Conservation (phyloP, 2,113 vertebrate species). For the Etia nguti region DNA sequence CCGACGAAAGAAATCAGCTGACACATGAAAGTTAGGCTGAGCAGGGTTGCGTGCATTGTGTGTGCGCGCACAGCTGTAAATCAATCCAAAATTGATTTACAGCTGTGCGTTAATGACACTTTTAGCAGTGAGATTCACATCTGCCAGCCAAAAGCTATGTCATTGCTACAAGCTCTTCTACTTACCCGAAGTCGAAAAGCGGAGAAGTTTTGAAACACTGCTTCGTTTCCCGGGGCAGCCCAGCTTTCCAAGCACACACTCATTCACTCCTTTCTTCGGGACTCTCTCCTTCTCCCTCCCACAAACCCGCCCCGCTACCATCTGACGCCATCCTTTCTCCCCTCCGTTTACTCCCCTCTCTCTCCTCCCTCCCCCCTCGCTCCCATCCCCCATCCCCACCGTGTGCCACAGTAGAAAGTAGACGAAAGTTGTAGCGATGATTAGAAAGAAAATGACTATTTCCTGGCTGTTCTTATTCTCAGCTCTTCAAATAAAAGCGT, state of each 20-base stretch:
- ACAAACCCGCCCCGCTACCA: conserved; percentile 16
- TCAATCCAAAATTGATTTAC: not conserved
- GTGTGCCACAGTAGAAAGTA: not conserved
- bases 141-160: not conserved
- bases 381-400: conserved; percentile 22
- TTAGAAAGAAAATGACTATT: not conserved
- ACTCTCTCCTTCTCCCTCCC: not conserved
- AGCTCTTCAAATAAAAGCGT: not conserved
- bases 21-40: not conserved
- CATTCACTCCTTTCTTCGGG: conserved; percentile 33
- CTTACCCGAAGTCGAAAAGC: conserved; percentile 15
- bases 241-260: not conserved
- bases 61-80: not conserved
- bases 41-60: not conserved
- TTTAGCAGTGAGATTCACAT: not conserved
- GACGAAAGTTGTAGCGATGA: not conserved
- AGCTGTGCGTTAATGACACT: not conserved
- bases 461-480: not conserved
- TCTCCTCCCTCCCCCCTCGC: not conserved
- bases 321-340: conserved; percentile 39
- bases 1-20: not conserved
- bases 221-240: not conserved
- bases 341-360: not conserved
- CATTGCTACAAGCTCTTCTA: not conserved
- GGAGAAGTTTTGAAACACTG: not conserved